Base-by-base conservation (phyloP, 2,888 invertebrate species). In the Harpagoxenus sublaevis region DNA sequence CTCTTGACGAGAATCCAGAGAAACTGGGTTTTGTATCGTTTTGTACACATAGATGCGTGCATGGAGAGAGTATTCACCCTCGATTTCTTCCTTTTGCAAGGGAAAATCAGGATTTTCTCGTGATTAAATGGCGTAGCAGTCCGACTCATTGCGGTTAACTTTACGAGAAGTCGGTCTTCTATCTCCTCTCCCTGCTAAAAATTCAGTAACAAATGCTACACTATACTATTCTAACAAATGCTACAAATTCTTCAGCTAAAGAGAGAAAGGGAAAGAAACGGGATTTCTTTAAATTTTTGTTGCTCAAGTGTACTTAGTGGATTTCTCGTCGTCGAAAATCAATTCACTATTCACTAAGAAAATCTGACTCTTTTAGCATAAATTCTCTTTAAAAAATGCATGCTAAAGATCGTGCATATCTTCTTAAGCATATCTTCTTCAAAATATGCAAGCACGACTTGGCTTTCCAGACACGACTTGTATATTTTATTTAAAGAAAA, bases 51-150 rank as follows among this genome's bases (percentile, higher is more conserved):
- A 45, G 10, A 70, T 79, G 55, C 45, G 31, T 51, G 18, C 10
- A 68, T 18, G 53, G 53, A 39, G 28, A 48, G 45, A 45, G 28
- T 68, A 48, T 48, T 48, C 18, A 45, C 3, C 3, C n/a, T 15
- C 15, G 55, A 35, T 45, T 70, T 78, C 3, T 70, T 31, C 28
- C 5, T 57, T 45, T 51, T 42, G 15, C 15, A 60, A 31, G n/a
- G 6, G 15, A 79, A 71, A 78, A 70, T 71, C 55, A 31, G 23
- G 55, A 48, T 57, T 79, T 55, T 39, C 45, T 31, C 70, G 78
- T 70, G 78, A 78, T 78, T 78, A 55, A 70, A 78, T 68, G n/a
- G 77, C 68, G 39, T 6, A 28, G 51, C 12, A 31, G 39, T 66
- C 48, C 35, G 6, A 48, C 55, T 57, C 55, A 45, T 60, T 48